These are phyloP conservation scores for Melanerpes aurifrons DNA, from an alignment of 2,113 vertebrate genomes.

Conservation along the genomic window DNA sequence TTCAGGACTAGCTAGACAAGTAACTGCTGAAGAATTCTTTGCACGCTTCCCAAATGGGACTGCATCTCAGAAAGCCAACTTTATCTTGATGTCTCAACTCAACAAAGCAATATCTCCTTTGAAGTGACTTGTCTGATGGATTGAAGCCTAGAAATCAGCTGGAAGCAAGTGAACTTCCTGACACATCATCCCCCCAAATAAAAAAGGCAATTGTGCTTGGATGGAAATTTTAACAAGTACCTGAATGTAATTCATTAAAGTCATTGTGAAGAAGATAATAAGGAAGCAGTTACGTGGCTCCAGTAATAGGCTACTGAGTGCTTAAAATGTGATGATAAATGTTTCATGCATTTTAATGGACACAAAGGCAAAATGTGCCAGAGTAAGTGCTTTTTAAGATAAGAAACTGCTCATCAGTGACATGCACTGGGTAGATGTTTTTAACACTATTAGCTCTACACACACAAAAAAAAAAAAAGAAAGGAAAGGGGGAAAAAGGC, in stretches of 20 bases:
- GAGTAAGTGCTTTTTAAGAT: conserved; percentile 30
- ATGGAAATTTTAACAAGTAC: conserved; percentile 52
- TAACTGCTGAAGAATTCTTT: conserved; percentile 21
- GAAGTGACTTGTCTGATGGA: conserved; percentile 36
- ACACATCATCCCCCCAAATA: background rate
- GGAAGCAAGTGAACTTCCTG: conserved; percentile 48
- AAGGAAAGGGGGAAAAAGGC: no score
- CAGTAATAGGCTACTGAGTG: conserved; percentile 36
- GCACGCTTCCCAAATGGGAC: conserved; percentile 3
- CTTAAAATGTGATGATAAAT: conserved; percentile 55
- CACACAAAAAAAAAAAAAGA: background rate
- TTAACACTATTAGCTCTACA: conserved; percentile 21
- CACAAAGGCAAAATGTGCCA: conserved; percentile 37
- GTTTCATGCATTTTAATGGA: conserved; percentile 66
- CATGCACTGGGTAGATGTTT: conserved; percentile 27
- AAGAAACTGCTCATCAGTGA: conserved; percentile 50
- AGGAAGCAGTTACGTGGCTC: conserved; percentile 46
- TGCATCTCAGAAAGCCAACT: conserved; percentile 41
- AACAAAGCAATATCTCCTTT: conserved; percentile 34
- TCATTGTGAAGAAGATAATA: conserved; percentile 45
- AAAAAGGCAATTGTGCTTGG: background rate
- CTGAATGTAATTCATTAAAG: conserved; percentile 37
- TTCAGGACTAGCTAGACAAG: conserved; percentile 43
- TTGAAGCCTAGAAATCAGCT: conserved; percentile 48
- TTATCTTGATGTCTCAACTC: conserved; percentile 25